A percentile compares a stretch with the other conserved stretches of the same genome.
phyloP scores from a whole-genome alignment of 2,888 invertebrate genomes.

The Notodromas monacha region DNA sequence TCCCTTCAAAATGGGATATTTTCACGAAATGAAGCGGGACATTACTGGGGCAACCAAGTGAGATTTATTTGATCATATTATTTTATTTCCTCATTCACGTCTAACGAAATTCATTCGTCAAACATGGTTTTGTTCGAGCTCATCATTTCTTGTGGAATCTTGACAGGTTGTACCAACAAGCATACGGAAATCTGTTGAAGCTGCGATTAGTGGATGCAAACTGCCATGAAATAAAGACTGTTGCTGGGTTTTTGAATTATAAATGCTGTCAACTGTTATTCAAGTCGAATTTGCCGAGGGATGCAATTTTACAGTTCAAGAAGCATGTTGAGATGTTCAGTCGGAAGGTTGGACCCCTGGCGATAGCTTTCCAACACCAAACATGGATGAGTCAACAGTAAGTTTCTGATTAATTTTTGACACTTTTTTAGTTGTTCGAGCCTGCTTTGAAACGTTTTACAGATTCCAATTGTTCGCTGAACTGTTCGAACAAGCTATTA shows the following conservation, averaged over 20 bases:
- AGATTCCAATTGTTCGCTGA: conserved; percentile 34
- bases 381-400: conserved; percentile 82
- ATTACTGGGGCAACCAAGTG: conserved; percentile 38
- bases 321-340: conserved; percentile 68
- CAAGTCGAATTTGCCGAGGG: conserved; percentile 51
- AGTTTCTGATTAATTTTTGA: conserved; percentile 14
- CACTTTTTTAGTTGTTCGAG: not conserved
- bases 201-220: conserved; percentile 62
- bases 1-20: conserved; percentile 83
- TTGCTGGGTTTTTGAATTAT: conserved; percentile 81
- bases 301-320: conserved; percentile 75
- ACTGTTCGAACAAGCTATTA: conserved; percentile 77
- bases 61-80: conserved; percentile 9
- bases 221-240: conserved; percentile 60
- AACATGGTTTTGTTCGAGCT: not conserved
- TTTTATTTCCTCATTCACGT: conserved; percentile 2
- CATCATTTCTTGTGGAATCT: not conserved
- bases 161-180: conserved; percentile 28
- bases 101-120: not conserved
- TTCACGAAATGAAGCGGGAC: conserved; percentile 74
- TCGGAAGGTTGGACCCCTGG: conserved; percentile 32
- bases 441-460: not conserved
- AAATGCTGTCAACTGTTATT: conserved; percentile 77
- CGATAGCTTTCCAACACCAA: conserved; percentile 67
- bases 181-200: conserved; percentile 63